Evolutionary conservation across 1,140 invertebrate species (phyloP).

Genomic region (Bombus polaris): DNA sequence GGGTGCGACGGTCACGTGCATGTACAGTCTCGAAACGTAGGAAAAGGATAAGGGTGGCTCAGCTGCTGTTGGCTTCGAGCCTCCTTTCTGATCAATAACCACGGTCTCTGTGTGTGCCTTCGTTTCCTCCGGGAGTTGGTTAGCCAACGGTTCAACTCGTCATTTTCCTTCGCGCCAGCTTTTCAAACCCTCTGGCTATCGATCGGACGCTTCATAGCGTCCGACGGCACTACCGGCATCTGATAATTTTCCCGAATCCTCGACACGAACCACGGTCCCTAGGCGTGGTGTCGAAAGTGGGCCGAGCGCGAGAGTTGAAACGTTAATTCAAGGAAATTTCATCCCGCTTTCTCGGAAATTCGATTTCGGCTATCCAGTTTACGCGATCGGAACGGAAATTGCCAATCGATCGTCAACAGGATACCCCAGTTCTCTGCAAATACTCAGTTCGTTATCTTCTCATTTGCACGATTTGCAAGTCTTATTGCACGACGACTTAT

Average conservation of each 20-base stretch:
- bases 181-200: background rate
- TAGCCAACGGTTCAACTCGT: background rate
- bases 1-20: constrained; percentile 69
- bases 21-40: constrained; percentile 52
- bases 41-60: constrained; percentile 63
- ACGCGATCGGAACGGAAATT: constrained; percentile 64
- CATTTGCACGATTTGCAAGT: background rate
- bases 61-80: constrained; percentile 64
- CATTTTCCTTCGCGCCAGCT: constrained; percentile 12
- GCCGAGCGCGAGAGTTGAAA: too few relatives aligned
- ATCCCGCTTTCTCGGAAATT: constrained; percentile 34
- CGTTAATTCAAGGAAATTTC: constrained; percentile 50
- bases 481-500: background rate
- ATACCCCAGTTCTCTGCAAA: constrained; percentile 29
- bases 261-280: background rate
- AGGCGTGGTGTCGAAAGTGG: background rate
- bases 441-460: background rate
- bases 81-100: constrained; percentile 66
- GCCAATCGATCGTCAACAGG: constrained; percentile 50
- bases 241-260: background rate
- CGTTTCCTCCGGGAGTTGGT: constrained; percentile 26
- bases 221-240: background rate
- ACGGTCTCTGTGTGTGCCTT: constrained; percentile 42
- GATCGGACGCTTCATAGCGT: background rate
- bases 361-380: constrained; percentile 5